Conservation (phyloP, 1,140 invertebrate species). For the Bemisia tabaci region DNA sequence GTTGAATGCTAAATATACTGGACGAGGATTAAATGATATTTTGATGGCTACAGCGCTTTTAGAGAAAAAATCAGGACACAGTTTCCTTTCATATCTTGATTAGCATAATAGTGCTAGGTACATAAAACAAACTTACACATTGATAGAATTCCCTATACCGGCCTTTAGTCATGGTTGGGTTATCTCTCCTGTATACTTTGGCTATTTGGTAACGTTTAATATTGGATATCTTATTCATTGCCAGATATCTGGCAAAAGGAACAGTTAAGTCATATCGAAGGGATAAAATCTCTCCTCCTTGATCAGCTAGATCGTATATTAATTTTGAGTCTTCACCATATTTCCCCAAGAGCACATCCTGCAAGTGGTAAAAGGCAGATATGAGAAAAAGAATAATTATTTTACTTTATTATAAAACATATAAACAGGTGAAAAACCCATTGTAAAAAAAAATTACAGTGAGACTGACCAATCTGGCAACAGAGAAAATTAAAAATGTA, state of each 20-base stretch:
- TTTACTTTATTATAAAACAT: too few species aligned
- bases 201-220: conserved; percentile 92
- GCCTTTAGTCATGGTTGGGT: conserved; percentile 91
- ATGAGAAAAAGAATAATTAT: too few species aligned
- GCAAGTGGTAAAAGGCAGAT: conserved; percentile 26
- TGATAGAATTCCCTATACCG: conserved; percentile 98
- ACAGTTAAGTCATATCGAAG: conserved; percentile 84
- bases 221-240: conserved; percentile 91
- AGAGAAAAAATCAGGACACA: too few species aligned
- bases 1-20: too few species aligned
- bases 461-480: too few species aligned
- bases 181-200: conserved; percentile 94
- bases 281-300: conserved; percentile 92
- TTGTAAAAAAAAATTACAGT: too few species aligned
- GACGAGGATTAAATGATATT: too few species aligned
- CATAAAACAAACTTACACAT: conserved; percentile 54
- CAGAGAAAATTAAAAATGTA: too few species aligned
- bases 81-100: too few species aligned
- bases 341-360: conserved; percentile 97
- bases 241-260: conserved; percentile 92
- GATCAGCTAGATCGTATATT: conserved; percentile 96
- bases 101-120: too few species aligned
- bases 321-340: conserved; percentile 99
- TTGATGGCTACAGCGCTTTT: too few species aligned
- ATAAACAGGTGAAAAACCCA: too few species aligned